These are phyloP conservation scores for Cryptoprocta ferox DNA, from an alignment of 2,797 vertebrate species.

Conservation along the genomic window DNA sequence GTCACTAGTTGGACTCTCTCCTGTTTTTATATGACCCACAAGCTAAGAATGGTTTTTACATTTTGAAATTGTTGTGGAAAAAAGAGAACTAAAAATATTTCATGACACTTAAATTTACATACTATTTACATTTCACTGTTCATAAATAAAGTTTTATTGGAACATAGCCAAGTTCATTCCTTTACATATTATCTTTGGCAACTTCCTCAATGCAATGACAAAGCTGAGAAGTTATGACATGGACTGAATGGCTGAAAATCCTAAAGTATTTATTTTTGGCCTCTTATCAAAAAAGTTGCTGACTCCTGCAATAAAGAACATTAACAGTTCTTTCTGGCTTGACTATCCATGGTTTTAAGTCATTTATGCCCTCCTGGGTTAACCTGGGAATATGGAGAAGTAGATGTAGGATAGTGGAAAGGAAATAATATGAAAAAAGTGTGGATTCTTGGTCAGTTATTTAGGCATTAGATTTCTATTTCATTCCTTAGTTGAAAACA, in stretches of 20 bases:
- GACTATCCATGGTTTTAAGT: background rate
- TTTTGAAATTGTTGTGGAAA: background rate
- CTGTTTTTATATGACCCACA: background rate
- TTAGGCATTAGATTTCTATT: background rate
- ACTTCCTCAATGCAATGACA: background rate
- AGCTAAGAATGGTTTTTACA: background rate
- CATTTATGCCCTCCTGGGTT: background rate
- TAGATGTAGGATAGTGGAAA: background rate
- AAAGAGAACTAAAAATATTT: background rate
- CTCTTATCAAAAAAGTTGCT: background rate
- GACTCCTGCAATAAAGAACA: background rate
- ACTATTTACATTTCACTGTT: background rate
- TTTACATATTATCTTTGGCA: background rate
- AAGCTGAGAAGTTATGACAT: background rate
- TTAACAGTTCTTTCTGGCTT: background rate
- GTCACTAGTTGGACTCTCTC: background rate
- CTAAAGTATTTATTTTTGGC: background rate
- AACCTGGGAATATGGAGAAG: background rate
- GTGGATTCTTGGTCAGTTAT: background rate
- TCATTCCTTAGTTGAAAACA: background rate
- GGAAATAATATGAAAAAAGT: background rate
- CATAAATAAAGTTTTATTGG: background rate
- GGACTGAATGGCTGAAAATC: background rate
- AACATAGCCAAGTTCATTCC: background rate
- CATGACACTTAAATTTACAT: background rate